Base-by-base conservation (phyloP, 2,113 vertebrate genomes). In the Brachypodius melanocephalos region DNA sequence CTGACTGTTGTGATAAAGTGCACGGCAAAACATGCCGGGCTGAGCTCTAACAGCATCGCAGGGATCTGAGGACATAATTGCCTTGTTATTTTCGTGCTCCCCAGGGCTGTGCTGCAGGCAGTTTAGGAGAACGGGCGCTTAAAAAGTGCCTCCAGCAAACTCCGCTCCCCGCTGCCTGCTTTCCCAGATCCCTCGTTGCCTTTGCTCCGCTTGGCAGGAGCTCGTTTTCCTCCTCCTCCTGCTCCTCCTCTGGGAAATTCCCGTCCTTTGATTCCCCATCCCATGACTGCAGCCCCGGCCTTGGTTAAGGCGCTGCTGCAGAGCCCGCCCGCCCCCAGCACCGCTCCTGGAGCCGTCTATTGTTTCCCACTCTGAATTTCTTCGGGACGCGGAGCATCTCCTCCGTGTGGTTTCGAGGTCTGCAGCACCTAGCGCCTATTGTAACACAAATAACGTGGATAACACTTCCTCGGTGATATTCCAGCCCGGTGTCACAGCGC, bases 91-190 rank as follows among this genome's bases (percentile, higher is more conserved):
- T 54, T 8, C 49, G 2, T 34, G 90, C 74, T 95, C 93, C 81
- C 68, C 85, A 65, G 78, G 88, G 95, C 78, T 57, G 69, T 32
- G 95, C 90, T 61, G 81, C 66, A 79, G 92, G 85, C 88, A 32
- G 12, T 59, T 93, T 1, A 93, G 68, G 72, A 92, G 87, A 91
- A 89, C 19, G 84, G 69, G 81, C 46, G 2, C 40, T 74, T 71
- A 9, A 46, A 77, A 84, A 43, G 31, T 51, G 95, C 87, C 83
- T 96, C 62, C 89, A 74, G 91, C 75, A 34, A 73, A 49, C 75
- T 28, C 58, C 1, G 3, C 71, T 88, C 34, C 66, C 55, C 3
- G 1, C 76, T 72, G 54, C 82, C 66, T 74, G 38, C 71, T 59
- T 75, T 68, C 77, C 91, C 77, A 59, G 43, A 18, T 49, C 48